These are phyloP conservation scores for Jaculus jaculus DNA, from an alignment of 2,113 vertebrate genomes.

Conservation along the genomic window DNA sequence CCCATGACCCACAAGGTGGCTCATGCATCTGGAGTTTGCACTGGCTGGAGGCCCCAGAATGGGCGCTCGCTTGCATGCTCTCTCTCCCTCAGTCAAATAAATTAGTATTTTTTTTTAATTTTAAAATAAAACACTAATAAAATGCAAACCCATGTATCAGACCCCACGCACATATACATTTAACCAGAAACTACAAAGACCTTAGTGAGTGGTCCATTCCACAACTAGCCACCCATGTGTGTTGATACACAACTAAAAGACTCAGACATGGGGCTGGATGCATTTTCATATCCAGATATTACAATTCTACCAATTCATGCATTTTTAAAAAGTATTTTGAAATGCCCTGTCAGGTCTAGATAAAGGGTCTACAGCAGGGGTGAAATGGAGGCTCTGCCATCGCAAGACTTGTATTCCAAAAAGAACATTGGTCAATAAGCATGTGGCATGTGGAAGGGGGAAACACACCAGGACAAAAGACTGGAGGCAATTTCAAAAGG, in stretches of 20 bases:
- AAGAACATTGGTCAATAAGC: fast-evolving
- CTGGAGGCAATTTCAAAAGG: fast-evolving
- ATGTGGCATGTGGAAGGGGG: fast-evolving
- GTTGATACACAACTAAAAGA: too few species aligned
- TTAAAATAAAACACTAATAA: too few species aligned
- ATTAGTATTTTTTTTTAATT: too few species aligned
- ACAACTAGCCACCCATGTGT: not conserved
- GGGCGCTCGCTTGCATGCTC: too few species aligned
- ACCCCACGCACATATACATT: fast-evolving
- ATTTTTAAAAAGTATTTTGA: not conserved
- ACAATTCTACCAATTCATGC: not conserved
- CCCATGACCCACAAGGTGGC: too few species aligned
- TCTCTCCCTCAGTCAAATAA: too few species aligned
- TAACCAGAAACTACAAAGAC: not conserved
- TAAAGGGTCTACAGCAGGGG: not conserved
- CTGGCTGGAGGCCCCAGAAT: too few species aligned
- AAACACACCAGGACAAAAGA: too few species aligned
- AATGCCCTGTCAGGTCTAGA: not conserved
- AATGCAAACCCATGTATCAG: not conserved
- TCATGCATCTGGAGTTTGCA: too few species aligned
- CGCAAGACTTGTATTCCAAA: not conserved
- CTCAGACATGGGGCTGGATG: not conserved
- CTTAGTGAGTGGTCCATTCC: not conserved
- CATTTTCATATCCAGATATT: not conserved
- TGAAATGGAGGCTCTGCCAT: not conserved